Evolutionary conservation across 2,113 vertebrate species (phyloP), one percentile per base, ranked within the genome.

Genomic region (Peucedramus taeniatus): DNA sequence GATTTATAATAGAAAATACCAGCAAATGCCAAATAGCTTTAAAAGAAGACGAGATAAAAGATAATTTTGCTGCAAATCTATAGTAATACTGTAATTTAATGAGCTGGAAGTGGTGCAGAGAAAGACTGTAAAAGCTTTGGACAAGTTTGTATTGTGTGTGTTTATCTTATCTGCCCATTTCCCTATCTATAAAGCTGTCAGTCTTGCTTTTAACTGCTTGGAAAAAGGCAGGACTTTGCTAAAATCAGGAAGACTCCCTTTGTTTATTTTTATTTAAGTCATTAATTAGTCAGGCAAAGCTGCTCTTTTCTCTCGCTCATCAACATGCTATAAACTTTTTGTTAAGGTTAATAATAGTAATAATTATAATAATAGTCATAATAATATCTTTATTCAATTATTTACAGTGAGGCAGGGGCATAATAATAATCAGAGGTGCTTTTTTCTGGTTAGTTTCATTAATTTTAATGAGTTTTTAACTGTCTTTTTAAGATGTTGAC

Each of bases 1-100:
- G 98, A 99, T 99, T 98, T 99, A 98, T 99, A 99, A 99, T 99
- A 98, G 98, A 97, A 97, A 96, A 97, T 94, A 97, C 97, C 96
- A 98, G 97, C 89, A 90, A 97, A 97, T 97, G 97, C 97, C 98
- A 98, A 98, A 98, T 97, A 97, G 97, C 98, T 98, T 97, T 98
- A 98, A 98, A 98, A 97, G 98, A 97, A 98, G 97, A 97, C 19
- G 88, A 97, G 97, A 98, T 97, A 97, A 97, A 97, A 96, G 97
- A 97, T 97, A 97, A 98, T 98, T 98, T 97, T 96, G 96, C 96
- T 92, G 96, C 97, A 97, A 98, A 97, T 98, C 97, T 97, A 93
- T 92, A 54, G 95, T 95, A 96, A 97, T 87, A 96, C 83, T 96
- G 94, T 97, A 92, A 71, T 94, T 95, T 93, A 96, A 95, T 94